Evolutionary conservation across 2,888 invertebrate genomes (phyloP).

Genomic region (Leucoptera coffeella): DNA sequence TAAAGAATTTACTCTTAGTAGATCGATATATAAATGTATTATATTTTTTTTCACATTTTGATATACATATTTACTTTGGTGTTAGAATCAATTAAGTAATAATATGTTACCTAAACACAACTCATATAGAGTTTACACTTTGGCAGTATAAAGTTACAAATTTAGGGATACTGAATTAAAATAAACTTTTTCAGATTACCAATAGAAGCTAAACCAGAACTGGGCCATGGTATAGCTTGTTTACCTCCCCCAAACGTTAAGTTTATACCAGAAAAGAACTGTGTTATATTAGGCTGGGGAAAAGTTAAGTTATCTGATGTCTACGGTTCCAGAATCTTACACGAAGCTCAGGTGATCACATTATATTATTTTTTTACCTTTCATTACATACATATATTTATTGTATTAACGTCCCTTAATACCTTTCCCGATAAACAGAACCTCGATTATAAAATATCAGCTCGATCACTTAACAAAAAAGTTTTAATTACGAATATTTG

Average conservation of each 20-base stretch:
- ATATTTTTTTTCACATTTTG: too few species aligned
- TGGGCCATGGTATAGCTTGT: slow-evolving; percentile 67
- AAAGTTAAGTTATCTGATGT: slow-evolving; percentile 70
- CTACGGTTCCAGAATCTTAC: slow-evolving; percentile 75
- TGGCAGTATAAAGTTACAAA: too few species aligned
- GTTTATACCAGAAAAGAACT: slow-evolving; percentile 59
- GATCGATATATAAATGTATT: too few species aligned
- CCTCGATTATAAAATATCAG: background rate
- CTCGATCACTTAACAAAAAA: too few species aligned
- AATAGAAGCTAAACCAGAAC: slow-evolving; percentile 19
- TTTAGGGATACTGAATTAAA: too few species aligned
- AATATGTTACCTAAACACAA: too few species aligned
- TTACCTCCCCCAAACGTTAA: slow-evolving; percentile 66
- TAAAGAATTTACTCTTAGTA: too few species aligned
- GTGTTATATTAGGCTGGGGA: slow-evolving; percentile 91
- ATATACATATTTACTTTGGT: too few species aligned
- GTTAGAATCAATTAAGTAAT: too few species aligned
- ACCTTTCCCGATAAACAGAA: background rate
- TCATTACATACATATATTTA: background rate
- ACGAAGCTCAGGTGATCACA: slow-evolving; percentile 69
- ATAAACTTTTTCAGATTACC: slow-evolving; percentile 25
- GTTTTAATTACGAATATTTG: too few species aligned
- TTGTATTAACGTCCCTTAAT: background rate
- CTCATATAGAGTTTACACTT: too few species aligned
- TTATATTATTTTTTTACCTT: too few species aligned